A percentile compares a stretch with the other conserved stretches of the same genome.
phyloP scores from a whole-genome alignment of 2,888 invertebrate species.

The Unio pictorum region DNA sequence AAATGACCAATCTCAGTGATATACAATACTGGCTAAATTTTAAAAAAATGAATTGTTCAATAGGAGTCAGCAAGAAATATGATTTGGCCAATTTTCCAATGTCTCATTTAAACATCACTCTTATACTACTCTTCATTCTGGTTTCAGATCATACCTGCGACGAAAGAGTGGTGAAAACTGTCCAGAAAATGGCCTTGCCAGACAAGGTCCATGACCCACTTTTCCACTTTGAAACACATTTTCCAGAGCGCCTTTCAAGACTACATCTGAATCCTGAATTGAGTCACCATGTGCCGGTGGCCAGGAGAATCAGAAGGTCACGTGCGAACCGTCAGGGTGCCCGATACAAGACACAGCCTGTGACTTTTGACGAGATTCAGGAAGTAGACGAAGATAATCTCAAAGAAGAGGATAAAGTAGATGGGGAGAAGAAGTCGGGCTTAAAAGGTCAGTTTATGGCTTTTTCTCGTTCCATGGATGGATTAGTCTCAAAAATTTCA shows the following conservation, averaged over 20 bases:
- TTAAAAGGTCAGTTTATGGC: constrained; percentile 59
- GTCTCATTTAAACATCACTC: too few relatives aligned
- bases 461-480: constrained; percentile 69
- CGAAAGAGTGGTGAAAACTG: too few relatives aligned
- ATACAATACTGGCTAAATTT: too few relatives aligned
- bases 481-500: constrained; percentile 54
- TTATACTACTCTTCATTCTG: too few relatives aligned
- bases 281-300: constrained; percentile 43
- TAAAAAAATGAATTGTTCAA: too few relatives aligned
- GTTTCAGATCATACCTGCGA: too few relatives aligned
- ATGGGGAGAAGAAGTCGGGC: constrained; percentile 25
- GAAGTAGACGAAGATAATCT: constrained; percentile 78
- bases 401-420: constrained; percentile 34
- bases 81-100: too few relatives aligned
- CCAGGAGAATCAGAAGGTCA: constrained; percentile 76
- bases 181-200: constrained; percentile 20
- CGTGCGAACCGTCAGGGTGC: constrained; percentile 72
- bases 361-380: constrained; percentile 84
- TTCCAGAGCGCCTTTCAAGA: constrained; percentile 80
- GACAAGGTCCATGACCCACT: constrained; percentile 60
- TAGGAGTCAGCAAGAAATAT: too few relatives aligned
- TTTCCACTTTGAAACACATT: constrained; percentile 78
- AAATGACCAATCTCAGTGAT: too few relatives aligned
- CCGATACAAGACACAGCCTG: constrained; percentile 80
- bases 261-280: constrained; percentile 72